Evolutionary conservation across 2,797 vertebrate species (phyloP).

Genomic region (Carduelis carduelis): DNA sequence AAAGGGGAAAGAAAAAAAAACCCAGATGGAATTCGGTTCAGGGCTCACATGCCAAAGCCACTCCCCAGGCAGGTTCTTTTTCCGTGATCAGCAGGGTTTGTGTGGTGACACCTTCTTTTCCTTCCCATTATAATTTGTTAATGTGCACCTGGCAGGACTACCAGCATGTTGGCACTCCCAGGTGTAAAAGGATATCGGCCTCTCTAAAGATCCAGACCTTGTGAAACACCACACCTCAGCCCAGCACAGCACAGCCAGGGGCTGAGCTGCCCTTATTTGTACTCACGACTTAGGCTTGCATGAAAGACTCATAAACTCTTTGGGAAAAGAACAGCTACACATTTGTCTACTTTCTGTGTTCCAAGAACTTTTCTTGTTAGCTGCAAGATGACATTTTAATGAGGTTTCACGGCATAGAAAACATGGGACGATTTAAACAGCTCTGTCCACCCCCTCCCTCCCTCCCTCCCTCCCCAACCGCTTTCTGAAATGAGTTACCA

Average conservation of each 20-base stretch:
- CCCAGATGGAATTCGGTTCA: neutral
- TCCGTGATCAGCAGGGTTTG: neutral
- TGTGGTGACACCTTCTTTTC: conserved; percentile 8
- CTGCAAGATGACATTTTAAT: conserved; percentile 61
- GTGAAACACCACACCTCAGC: neutral
- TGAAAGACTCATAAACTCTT: conserved; percentile 41
- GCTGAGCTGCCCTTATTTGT: conserved; percentile 46
- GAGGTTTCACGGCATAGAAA: conserved; percentile 56
- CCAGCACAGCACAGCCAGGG: neutral
- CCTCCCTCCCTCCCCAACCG: neutral
- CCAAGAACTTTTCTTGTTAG: conserved; percentile 57
- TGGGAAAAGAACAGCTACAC: neutral
- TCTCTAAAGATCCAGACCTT: neutral
- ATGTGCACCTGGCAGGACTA: neutral
- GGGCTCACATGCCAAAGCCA: neutral
- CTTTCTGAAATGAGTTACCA: conserved; percentile 16
- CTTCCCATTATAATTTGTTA: neutral
- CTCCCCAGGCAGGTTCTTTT: neutral
- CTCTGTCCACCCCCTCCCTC: neutral
- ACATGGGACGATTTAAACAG: neutral
- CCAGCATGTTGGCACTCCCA: neutral
- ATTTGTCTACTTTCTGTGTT: conserved; percentile 52
- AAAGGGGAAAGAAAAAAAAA: neutral
- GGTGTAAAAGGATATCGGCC: neutral
- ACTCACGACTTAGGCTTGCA: neutral